Percentiles rank a stretch among this genome's conserved stretches.
These are phyloP conservation scores for Astropecten irregularis DNA, from an alignment of 53 echinoderm and acorn worm genomes.

Conservation along the genomic window DNA sequence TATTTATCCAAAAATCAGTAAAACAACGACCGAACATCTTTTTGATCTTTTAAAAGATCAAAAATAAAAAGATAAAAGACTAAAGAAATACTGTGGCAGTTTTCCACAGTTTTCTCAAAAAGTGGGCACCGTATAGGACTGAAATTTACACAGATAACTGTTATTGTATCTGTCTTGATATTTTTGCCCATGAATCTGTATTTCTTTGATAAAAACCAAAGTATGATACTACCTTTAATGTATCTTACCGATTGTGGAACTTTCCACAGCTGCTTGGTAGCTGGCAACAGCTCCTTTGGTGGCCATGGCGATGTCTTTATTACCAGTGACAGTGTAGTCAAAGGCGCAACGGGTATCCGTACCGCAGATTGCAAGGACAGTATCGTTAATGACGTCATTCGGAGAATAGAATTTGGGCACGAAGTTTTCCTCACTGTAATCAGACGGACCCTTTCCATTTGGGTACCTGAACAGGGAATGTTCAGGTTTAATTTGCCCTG, in stretches of 20 bases:
- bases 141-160: too few species aligned
- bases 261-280: not conserved
- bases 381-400: not conserved
- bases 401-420: not conserved
- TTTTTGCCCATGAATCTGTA: too few species aligned
- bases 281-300: not conserved
- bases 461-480: conserved; percentile 23
- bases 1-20: too few species aligned
- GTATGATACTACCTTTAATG: too few species aligned
- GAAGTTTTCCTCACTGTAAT: not conserved
- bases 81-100: too few species aligned
- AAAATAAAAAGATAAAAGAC: too few species aligned
- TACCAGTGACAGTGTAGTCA: conserved; percentile 11
- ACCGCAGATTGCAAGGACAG: not conserved
- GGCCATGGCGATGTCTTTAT: conserved; percentile 12
- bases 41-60: too few species aligned
- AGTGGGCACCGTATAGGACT: too few species aligned
- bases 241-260: not conserved
- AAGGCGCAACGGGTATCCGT: conserved; percentile 5
- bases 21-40: too few species aligned
- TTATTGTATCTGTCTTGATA: too few species aligned
- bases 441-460: not conserved
- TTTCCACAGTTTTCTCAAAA: too few species aligned
- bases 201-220: too few species aligned
- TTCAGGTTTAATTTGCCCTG: conserved; percentile 31